Conservation (phyloP, 2,113 vertebrate species). For the Triplophysa rosa region DNA sequence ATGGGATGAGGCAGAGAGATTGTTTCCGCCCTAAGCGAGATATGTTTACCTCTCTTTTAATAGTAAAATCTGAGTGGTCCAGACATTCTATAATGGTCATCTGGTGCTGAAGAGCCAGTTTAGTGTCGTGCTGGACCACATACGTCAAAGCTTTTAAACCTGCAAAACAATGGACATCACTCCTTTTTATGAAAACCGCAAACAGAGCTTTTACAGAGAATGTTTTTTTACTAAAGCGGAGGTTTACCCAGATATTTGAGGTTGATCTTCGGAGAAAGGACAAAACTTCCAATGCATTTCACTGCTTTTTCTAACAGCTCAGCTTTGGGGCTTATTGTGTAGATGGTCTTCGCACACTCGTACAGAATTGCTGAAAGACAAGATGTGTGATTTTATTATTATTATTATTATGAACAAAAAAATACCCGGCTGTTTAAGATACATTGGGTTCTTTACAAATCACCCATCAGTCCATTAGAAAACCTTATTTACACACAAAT, state of each 20-base stretch:
- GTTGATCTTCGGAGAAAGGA: constrained; percentile 94
- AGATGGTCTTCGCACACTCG: constrained; percentile 94
- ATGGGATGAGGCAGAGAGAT: not conserved
- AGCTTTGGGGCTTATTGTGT: constrained; percentile 89
- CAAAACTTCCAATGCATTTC: constrained; percentile 96
- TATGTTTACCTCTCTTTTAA: constrained; percentile 87
- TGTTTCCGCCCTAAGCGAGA: no score
- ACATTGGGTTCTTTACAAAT: not conserved
- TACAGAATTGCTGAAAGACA: constrained; percentile 86
- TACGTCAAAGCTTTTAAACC: constrained; percentile 95
- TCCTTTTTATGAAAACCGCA: not conserved
- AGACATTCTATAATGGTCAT: constrained; percentile 98
- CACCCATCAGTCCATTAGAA: not conserved
- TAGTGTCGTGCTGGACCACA: constrained; percentile 92
- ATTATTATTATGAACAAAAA: not conserved
- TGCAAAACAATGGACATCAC: constrained; percentile 48
- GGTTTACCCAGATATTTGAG: constrained; percentile 94
- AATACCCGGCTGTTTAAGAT: no score
- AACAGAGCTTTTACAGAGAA: not conserved
- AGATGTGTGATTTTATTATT: not conserved
- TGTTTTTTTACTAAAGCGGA: not conserved
- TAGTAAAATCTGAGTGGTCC: constrained; percentile 91
- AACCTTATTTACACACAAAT: not conserved
- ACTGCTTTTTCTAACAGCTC: constrained; percentile 94
- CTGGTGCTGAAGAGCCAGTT: constrained; percentile 93